Conservation (phyloP, 2,113 vertebrate genomes). For the Ciconia boyciana region DNA sequence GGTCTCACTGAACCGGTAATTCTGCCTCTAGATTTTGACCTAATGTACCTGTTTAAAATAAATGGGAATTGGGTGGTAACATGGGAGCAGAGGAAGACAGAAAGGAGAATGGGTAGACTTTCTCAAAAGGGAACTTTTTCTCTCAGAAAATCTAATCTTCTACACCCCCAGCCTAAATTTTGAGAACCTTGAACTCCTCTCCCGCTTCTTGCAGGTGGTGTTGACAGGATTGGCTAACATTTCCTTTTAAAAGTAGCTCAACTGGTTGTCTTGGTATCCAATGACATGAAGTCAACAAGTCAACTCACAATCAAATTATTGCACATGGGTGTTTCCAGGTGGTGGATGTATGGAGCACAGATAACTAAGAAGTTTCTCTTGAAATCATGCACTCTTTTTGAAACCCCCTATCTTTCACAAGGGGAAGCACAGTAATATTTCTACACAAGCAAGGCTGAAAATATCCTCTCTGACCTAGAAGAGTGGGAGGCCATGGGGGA, state of each 20-base stretch:
- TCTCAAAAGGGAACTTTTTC: background rate
- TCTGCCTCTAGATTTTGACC: background rate
- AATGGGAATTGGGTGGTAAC: background rate
- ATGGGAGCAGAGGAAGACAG: background rate
- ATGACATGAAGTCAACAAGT: background rate
- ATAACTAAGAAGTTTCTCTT: background rate
- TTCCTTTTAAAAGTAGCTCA: constrained; percentile 6
- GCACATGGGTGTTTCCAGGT: background rate
- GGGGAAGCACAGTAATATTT: background rate
- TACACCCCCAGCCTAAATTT: background rate
- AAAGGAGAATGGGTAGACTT: background rate
- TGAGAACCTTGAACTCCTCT: background rate
- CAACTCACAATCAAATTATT: background rate
- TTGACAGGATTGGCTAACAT: constrained; percentile 11
- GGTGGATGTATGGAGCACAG: background rate
- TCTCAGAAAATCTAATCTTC: background rate
- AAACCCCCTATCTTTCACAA: background rate
- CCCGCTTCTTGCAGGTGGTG: background rate
- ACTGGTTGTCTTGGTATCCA: background rate
- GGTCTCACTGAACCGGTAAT: background rate
- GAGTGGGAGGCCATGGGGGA: background rate
- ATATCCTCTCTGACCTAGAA: background rate
- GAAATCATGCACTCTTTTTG: background rate
- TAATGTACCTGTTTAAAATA: background rate
- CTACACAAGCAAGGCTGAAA: background rate